Percentiles rank a stretch among this genome's conserved stretches.
Evolutionary conservation across 2,888 invertebrate genomes (phyloP).

Genomic region (Alitta virens): DNA sequence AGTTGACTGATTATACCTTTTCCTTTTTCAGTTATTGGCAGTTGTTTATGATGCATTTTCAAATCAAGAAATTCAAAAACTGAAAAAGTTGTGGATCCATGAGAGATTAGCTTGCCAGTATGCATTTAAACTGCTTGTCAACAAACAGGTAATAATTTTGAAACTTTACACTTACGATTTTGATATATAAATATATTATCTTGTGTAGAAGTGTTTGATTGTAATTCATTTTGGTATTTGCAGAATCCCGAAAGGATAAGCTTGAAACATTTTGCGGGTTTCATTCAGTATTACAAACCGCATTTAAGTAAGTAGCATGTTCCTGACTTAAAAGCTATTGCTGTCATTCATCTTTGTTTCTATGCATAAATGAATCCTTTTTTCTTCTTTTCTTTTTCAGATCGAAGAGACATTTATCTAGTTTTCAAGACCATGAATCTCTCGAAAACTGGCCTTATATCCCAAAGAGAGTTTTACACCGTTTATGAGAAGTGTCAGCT

Average conservation of each 20-base stretch:
- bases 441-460: constrained; percentile 67
- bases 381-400: constrained; percentile 57
- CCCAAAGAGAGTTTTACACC: constrained; percentile 71
- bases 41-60: constrained; percentile 89
- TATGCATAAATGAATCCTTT: too few species aligned
- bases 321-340: too few species aligned
- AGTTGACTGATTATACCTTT: not conserved
- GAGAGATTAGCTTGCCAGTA: constrained; percentile 77
- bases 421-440: constrained; percentile 78
- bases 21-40: constrained; percentile 70
- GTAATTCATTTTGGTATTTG: constrained; percentile 24
- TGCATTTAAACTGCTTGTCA: constrained; percentile 78
- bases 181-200: too few species aligned
- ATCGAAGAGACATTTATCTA: constrained; percentile 71
- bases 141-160: constrained; percentile 64
- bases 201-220: too few species aligned
- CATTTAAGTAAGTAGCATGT: constrained; percentile 68
- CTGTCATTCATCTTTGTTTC: too few species aligned
- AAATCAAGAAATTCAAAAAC: constrained; percentile 80
- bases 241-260: constrained; percentile 64
- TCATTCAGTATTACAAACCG: constrained; percentile 76
- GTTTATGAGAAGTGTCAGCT: constrained; percentile 73
- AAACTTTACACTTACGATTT: not conserved
- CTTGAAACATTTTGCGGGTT: constrained; percentile 76
- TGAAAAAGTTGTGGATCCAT: constrained; percentile 77